phyloP scores from a whole-genome alignment of 53 echinoderm and acorn worm genomes.

The Luidia sarsii region DNA sequence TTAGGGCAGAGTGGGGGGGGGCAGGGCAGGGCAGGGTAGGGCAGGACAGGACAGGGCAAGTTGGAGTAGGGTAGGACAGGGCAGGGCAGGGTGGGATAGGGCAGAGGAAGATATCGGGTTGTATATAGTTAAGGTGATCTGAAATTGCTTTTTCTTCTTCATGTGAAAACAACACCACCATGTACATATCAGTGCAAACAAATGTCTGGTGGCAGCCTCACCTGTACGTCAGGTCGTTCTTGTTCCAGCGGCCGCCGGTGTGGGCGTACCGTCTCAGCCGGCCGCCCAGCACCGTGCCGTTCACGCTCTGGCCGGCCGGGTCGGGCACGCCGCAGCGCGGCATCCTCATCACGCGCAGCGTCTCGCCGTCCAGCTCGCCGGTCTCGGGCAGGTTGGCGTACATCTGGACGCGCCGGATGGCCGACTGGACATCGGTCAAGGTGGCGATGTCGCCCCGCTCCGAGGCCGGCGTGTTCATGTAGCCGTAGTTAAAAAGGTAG shows the following conservation, averaged over 20 bases:
- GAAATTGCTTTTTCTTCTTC: background rate
- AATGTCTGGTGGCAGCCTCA: slow-evolving; percentile 13
- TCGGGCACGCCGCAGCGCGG: slow-evolving; percentile 94
- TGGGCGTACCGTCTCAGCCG: slow-evolving; percentile 73
- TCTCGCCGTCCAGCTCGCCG: slow-evolving; percentile 69
- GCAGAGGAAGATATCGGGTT: too few species aligned
- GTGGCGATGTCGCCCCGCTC: slow-evolving; percentile 36
- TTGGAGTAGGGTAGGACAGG: too few species aligned
- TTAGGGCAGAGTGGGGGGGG: too few species aligned
- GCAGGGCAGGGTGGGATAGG: too few species aligned
- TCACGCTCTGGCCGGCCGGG: slow-evolving; percentile 58
- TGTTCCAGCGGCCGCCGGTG: slow-evolving; percentile 77
- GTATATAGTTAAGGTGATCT: too few species aligned
- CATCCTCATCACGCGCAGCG: slow-evolving; percentile 59
- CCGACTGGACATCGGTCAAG: slow-evolving; percentile 59
- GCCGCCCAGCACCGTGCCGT: slow-evolving; percentile 70
- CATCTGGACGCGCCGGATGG: slow-evolving; percentile 69
- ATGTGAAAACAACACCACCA: background rate
- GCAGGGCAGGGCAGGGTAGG: too few species aligned
- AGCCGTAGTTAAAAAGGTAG: slow-evolving; percentile 60
- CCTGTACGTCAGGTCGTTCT: slow-evolving; percentile 75
- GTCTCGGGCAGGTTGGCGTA: slow-evolving; percentile 72
- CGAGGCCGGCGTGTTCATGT: slow-evolving; percentile 41
- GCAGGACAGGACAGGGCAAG: too few species aligned
- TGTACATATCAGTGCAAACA: background rate